Percentiles rank a stretch among this genome's conserved stretches.
Conservation (phyloP, 2,888 invertebrate genomes). For the Scaptomyza flava region DNA sequence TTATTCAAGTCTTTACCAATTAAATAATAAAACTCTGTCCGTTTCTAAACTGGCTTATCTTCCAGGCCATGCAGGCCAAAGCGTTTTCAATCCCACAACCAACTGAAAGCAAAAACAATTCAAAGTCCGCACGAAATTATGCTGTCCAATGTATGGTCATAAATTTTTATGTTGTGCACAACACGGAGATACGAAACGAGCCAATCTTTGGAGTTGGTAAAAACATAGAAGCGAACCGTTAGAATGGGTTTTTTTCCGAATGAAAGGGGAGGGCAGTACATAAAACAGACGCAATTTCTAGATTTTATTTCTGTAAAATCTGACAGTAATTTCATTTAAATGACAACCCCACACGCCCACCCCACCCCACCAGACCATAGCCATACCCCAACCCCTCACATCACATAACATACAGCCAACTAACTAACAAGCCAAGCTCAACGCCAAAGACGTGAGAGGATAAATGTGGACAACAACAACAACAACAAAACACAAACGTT, state of each 20-base stretch:
- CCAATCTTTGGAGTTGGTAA: constrained; percentile 30
- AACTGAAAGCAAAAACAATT: constrained; percentile 35
- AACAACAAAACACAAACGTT: constrained; percentile 50
- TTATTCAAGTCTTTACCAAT: neutral
- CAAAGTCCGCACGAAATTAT: constrained; percentile 64
- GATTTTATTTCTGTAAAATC: constrained; percentile 77
- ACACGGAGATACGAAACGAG: constrained; percentile 32
- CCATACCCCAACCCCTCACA: constrained; percentile 4
- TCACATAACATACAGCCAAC: constrained; percentile 33
- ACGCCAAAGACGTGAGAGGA: constrained; percentile 35
- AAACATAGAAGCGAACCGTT: constrained; percentile 43
- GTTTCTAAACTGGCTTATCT: constrained; percentile 38
- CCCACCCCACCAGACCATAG: neutral
- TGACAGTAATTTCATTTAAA: constrained; percentile 79
- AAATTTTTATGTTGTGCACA: constrained; percentile 68
- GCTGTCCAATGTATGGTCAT: constrained; percentile 70
- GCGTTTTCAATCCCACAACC: constrained; percentile 32
- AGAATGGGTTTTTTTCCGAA: constrained; percentile 20
- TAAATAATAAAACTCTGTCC: constrained; percentile 7
- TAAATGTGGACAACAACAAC: constrained; percentile 22
- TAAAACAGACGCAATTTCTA: constrained; percentile 74
- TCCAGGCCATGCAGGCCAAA: constrained; percentile 30
- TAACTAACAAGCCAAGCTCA: constrained; percentile 42
- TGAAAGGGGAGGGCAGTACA: constrained; percentile 51
- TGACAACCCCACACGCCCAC: constrained; percentile 59